Evolutionary conservation across 2,113 vertebrate genomes (phyloP), one percentile per base, ranked within the genome.

Genomic region (Sylvicapra grimmia): DNA sequence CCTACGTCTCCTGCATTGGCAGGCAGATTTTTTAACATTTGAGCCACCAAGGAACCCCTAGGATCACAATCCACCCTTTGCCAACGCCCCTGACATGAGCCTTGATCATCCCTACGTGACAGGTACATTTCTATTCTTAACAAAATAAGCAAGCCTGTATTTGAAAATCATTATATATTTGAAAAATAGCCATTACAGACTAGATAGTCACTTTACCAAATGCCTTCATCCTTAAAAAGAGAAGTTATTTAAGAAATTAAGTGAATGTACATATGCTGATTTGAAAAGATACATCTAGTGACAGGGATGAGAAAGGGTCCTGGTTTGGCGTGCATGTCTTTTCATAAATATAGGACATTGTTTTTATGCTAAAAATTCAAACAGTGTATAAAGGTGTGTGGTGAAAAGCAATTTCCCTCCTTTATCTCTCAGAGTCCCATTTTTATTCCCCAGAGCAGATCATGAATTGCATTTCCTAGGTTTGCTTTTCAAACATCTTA

Each of bases 91-190:
- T 33, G n/a, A 63, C 6, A 1, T 0, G 9, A 90, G 40, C 12
- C 5, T 19, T 1, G 23, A 29, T 12, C 0, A 5, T 40, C 8
- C 47, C 44, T 6, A 7, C 58, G 58, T 5, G 77, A 29, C 1
- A 18, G 8, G n/a, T 1, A 9, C n/a, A 0, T 31, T 40, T 44
- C 18, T 36, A 56, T 44, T 89, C 51, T 54, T 40, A 68, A 49
- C 33, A 82, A 61, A 33, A 56, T 47, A 56, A 19, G 13, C 36
- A 25, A 85, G 33, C 14, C 59, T 84, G 10, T 68, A 68, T 84
- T 31, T 92, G 49, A 92, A 54, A 79, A 56, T 54, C 68, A 79
- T 49, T 31, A 54, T 49, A 1, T 51, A 61, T 61, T 49, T 80
- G 75, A 59, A 49, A 89, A 80, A 49, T 16, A 27, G 10, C 21